These are phyloP conservation scores for Agrilus mali DNA, from an alignment of 2,888 invertebrate genomes.

Conservation along the genomic window DNA sequence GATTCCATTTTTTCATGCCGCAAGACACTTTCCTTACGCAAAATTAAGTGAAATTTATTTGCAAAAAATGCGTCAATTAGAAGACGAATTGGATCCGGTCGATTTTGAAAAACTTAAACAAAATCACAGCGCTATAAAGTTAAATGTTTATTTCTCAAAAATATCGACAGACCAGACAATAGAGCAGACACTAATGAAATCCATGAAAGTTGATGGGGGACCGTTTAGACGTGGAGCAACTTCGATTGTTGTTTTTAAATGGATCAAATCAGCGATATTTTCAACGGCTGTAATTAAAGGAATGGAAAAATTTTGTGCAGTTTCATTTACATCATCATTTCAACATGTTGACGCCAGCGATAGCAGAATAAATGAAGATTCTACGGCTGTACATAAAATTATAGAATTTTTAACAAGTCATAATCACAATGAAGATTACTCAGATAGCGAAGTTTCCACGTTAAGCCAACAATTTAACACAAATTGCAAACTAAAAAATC, in stretches of 20 bases:
- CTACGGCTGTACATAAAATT: slow-evolving; percentile 1
- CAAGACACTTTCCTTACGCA: slow-evolving; percentile 16
- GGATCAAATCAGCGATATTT: neutral
- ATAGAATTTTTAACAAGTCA: slow-evolving; percentile 4
- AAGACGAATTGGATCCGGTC: neutral
- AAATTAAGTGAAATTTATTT: slow-evolving; percentile 13
- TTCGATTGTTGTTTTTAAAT: slow-evolving; percentile 1
- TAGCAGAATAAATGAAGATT: neutral
- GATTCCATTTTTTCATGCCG: slow-evolving; percentile 6
- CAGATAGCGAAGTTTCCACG: no score
- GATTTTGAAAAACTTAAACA: slow-evolving; percentile 1
- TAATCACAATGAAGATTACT: no score
- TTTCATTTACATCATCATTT: slow-evolving; percentile 2
- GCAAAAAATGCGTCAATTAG: slow-evolving; percentile 9
- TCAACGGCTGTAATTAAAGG: slow-evolving; percentile 1
- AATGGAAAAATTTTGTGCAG: slow-evolving; percentile 5
- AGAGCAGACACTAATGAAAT: slow-evolving; percentile 2
- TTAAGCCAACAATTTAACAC: no score
- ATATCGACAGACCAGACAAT: neutral
- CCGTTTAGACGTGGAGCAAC: slow-evolving; percentile 3
- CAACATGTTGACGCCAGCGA: slow-evolving; percentile 2
- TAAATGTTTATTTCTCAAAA: slow-evolving; percentile 2
- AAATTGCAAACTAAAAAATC: no score
- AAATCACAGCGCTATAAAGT: slow-evolving; percentile 3
- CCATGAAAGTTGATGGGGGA: slow-evolving; percentile 1